Conservation (phyloP, 2,888 invertebrate genomes). For the Dexiosoma caninum region DNA sequence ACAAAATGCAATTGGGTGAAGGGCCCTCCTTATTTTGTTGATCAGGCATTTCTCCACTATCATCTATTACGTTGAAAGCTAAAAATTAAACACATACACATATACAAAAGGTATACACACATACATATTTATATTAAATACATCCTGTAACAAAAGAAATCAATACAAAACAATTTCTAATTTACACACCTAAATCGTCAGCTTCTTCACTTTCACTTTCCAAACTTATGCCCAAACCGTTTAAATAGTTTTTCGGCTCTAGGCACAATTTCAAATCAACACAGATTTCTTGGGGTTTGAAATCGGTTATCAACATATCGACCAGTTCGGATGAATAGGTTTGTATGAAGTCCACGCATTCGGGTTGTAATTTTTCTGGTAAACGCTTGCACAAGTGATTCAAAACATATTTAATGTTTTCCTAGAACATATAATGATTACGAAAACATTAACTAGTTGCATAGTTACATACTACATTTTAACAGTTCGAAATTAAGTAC, state of each 20-base stretch:
- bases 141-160: neutral
- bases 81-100: neutral
- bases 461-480: neutral
- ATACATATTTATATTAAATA: too few species aligned
- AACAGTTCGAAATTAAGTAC: slow-evolving; percentile 75
- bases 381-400: slow-evolving; percentile 85
- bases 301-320: slow-evolving; percentile 87
- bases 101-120: too few species aligned
- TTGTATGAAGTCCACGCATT: slow-evolving; percentile 88
- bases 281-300: slow-evolving; percentile 87
- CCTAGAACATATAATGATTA: slow-evolving; percentile 79
- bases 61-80: slow-evolving; percentile 68
- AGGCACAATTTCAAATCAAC: slow-evolving; percentile 86
- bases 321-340: slow-evolving; percentile 87
- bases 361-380: slow-evolving; percentile 81
- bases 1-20: slow-evolving; percentile 73
- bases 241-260: slow-evolving; percentile 78
- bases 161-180: neutral
- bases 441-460: neutral
- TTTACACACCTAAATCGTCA: slow-evolving; percentile 55
- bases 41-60: slow-evolving; percentile 72
- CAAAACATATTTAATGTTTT: slow-evolving; percentile 83
- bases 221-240: slow-evolving; percentile 69
- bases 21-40: slow-evolving; percentile 64
- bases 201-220: slow-evolving; percentile 61